Evolutionary conservation across 2,888 invertebrate species (phyloP), one percentile per base, ranked within the genome.

Genomic region (Apoda limacodes): DNA sequence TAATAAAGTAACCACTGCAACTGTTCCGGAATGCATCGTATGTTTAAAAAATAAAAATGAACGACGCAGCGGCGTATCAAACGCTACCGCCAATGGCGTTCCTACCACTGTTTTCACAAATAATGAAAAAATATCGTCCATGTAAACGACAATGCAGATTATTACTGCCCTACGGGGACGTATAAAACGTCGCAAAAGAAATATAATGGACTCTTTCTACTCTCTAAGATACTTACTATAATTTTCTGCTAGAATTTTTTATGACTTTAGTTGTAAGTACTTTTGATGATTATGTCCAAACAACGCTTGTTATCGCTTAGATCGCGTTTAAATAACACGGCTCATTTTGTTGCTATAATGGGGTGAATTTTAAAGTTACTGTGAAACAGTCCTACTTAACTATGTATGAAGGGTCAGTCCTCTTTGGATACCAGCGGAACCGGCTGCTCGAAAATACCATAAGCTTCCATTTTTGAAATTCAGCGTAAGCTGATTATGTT

Each of bases 281-380:
- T n/a, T n/a, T n/a, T n/a, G n/a, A n/a, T n/a, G n/a, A n/a, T n/a
- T n/a, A n/a, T n/a, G n/a, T n/a, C n/a, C n/a, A n/a, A n/a, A n/a
- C n/a, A n/a, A n/a, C n/a, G n/a, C n/a, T n/a, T 40, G 41, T 57
- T 51, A 60, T 57, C 46, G 47, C 45, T 51, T 64, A 65, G 55
- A 71, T 69, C 53, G 50, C 50, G 55, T 48, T 47, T 56, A 62
- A 62, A 67, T 62, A 65, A 51, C 49, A 46, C 39, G 54, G 52
- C 63, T 69, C 62, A 65, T 70, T 68, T 54, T 46, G 40, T 37
- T 54, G 48, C 66, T 61, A 62, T 71, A 66, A 66, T 46, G 54
- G 67, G 68, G 66, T 72, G 70, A 72, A 74, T 75, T 72, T 74
- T 68, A 71, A 74, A 74, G 71, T 60, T 33, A 34, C 43, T 45